These are phyloP conservation scores for Corydoras sp. DNA, from an alignment of 2,113 vertebrate genomes.

Conservation along the genomic window DNA sequence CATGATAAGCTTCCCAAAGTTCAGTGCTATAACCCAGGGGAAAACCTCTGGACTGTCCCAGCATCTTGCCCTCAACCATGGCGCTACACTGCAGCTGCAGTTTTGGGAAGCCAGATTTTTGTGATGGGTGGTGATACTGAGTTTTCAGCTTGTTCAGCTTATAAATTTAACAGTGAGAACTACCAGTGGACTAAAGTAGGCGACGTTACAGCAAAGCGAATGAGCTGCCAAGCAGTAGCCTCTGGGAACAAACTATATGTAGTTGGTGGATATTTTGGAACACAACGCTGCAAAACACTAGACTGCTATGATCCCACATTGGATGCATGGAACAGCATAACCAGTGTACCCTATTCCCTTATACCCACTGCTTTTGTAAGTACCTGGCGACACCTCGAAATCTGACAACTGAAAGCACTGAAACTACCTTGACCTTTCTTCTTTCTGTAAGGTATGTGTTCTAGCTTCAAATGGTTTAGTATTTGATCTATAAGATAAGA, in stretches of 20 bases:
- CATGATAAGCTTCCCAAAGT: conserved; percentile 77
- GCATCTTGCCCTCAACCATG: conserved; percentile 76
- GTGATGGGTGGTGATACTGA: conserved; percentile 78
- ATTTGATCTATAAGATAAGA: not conserved
- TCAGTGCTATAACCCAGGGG: conserved; percentile 75
- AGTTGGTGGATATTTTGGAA: conserved; percentile 78
- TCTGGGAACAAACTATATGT: conserved; percentile 79
- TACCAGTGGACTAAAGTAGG: conserved; percentile 82
- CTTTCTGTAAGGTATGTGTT: conserved; percentile 52
- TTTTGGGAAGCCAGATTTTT: conserved; percentile 75
- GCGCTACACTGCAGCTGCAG: conserved; percentile 77
- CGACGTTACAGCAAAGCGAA: conserved; percentile 74
- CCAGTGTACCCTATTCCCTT: conserved; percentile 77
- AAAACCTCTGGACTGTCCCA: conserved; percentile 76
- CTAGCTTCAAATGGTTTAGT: not conserved
- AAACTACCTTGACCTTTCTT: conserved; percentile 10
- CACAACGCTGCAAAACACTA: conserved; percentile 77
- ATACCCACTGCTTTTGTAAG: conserved; percentile 81
- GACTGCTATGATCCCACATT: conserved; percentile 77
- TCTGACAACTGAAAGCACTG: conserved; percentile 48
- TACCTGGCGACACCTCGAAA: conserved; percentile 77
- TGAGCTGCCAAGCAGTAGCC: conserved; percentile 79
- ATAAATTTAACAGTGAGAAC: conserved; percentile 76
- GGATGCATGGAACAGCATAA: conserved; percentile 79
- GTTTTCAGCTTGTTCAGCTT: conserved; percentile 77